Evolutionary conservation across 2,888 invertebrate species (phyloP).

Genomic region (Sclerodermus sp.): DNA sequence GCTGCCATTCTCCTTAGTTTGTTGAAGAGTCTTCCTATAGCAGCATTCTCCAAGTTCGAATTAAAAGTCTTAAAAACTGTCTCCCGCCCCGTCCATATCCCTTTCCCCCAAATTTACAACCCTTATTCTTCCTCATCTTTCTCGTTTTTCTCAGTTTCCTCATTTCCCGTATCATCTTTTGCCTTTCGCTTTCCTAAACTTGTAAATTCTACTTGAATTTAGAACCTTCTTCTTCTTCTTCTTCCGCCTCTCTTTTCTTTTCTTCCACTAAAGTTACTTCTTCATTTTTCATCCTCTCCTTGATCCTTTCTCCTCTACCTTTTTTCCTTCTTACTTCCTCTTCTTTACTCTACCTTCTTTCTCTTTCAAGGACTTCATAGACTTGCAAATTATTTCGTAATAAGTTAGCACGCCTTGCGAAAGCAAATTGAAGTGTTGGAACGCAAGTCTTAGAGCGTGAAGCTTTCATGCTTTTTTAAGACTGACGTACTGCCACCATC

Average conservation of each 20-base stretch:
- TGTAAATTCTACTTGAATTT: too few species aligned
- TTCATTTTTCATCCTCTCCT: background rate
- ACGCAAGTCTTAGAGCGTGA: slow-evolving; percentile 6
- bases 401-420: slow-evolving; percentile 31
- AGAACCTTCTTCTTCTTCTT: background rate
- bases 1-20: slow-evolving; percentile 11
- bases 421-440: slow-evolving; percentile 1
- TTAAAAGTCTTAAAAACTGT: slow-evolving; percentile 31
- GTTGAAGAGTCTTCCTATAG: background rate
- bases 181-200: too few species aligned
- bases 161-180: too few species aligned
- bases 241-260: background rate
- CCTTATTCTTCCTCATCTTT: too few species aligned
- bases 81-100: too few species aligned
- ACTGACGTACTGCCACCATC: too few species aligned
- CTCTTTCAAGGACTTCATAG: slow-evolving; percentile 22
- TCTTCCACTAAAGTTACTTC: too few species aligned
- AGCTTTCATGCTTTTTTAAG: too few species aligned
- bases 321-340: background rate
- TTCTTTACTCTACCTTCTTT: background rate
- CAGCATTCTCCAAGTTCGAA: slow-evolving; percentile 18
- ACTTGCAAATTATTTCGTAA: slow-evolving; percentile 44
- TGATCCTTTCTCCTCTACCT: slow-evolving; percentile 1
- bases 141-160: background rate
- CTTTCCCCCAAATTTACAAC: slow-evolving; percentile 9